Conservation (phyloP, 2,888 invertebrate genomes). For the Dyspetes luteomarginatus region DNA sequence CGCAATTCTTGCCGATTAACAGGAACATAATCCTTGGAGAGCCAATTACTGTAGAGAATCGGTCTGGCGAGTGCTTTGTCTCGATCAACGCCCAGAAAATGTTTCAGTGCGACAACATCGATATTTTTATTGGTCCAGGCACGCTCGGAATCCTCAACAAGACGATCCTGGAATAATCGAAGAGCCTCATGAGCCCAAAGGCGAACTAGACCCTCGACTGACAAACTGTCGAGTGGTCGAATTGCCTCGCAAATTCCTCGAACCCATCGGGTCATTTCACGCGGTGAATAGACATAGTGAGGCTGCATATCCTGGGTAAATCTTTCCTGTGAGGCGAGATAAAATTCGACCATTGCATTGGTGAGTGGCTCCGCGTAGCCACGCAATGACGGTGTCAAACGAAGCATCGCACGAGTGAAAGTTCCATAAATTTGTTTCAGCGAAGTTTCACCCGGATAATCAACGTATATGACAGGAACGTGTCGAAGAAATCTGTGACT, state of each 20-base stretch:
- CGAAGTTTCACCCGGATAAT: conserved; percentile 99
- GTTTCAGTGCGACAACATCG: conserved; percentile 95
- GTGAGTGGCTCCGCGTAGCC: conserved; percentile 98
- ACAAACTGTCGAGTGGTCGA: conserved; percentile 95
- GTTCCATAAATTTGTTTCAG: conserved; percentile 99
- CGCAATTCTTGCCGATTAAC: conserved; percentile 97
- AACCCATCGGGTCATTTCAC: conserved; percentile 99
- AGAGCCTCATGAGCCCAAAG: conserved; percentile 99
- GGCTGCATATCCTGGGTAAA: conserved; percentile 99
- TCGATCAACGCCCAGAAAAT: conserved; percentile 95
- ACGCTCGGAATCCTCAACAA: conserved; percentile 97
- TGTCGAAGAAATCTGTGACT: conserved; percentile 95
- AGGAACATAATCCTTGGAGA: conserved; percentile 98
- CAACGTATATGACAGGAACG: conserved; percentile 99
- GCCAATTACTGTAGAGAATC: conserved; percentile 99
- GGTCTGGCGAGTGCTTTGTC: conserved; percentile 95
- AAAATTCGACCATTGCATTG: conserved; percentile 99
- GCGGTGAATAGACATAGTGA: conserved; percentile 99
- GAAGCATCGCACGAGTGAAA: conserved; percentile 98
- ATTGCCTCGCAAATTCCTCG: conserved; percentile 99
- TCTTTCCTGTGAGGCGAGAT: conserved; percentile 97
- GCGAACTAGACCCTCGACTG: conserved; percentile 97
- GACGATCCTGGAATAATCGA: conserved; percentile 96
- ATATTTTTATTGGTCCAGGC: conserved; percentile 99
- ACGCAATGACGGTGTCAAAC: conserved; percentile 95